Conservation (phyloP, 35 echinoderm and acorn worm genomes). For the Chiridota heheva region DNA sequence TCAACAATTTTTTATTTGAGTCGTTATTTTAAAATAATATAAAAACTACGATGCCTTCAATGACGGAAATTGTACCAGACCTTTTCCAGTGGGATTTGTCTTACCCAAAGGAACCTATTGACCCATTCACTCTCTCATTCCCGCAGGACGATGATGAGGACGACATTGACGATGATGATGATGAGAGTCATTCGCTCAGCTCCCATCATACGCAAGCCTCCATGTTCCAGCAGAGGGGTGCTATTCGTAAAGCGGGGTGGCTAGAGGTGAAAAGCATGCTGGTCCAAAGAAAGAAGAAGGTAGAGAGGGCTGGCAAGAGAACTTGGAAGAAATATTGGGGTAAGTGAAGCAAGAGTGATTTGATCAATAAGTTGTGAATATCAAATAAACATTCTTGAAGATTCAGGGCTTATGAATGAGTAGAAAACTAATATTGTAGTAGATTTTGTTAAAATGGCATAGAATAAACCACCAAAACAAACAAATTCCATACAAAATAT, state of each 20-base stretch:
- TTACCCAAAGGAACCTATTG: too few relatives aligned
- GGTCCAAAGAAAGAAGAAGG: constrained; percentile 80
- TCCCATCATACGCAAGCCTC: constrained; percentile 85
- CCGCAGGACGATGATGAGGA: constrained; percentile 29
- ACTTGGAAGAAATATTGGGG: constrained; percentile 99
- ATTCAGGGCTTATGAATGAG: too few relatives aligned
- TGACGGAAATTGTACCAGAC: too few relatives aligned
- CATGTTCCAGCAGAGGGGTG: constrained; percentile 78
- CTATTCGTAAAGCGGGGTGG: constrained; percentile 94
- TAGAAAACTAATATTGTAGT: not conserved
- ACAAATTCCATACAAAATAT: not conserved
- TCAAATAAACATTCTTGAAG: too few relatives aligned
- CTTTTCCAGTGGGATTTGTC: too few relatives aligned
- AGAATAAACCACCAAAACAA: not conserved
- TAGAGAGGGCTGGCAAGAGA: constrained; percentile 71
- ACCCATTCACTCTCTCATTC: too few relatives aligned
- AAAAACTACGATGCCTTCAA: too few relatives aligned
- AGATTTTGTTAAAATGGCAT: not conserved
- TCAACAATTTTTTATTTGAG: too few relatives aligned
- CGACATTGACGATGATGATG: constrained; percentile 48
- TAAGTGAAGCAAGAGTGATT: constrained; percentile 18
- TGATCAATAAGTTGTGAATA: not conserved
- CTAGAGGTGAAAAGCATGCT: constrained; percentile 82
- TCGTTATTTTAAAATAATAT: too few relatives aligned
- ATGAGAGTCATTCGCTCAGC: constrained; percentile 70